Base-by-base conservation (phyloP, 2,888 invertebrate genomes). In the Thymelicus lineola region DNA sequence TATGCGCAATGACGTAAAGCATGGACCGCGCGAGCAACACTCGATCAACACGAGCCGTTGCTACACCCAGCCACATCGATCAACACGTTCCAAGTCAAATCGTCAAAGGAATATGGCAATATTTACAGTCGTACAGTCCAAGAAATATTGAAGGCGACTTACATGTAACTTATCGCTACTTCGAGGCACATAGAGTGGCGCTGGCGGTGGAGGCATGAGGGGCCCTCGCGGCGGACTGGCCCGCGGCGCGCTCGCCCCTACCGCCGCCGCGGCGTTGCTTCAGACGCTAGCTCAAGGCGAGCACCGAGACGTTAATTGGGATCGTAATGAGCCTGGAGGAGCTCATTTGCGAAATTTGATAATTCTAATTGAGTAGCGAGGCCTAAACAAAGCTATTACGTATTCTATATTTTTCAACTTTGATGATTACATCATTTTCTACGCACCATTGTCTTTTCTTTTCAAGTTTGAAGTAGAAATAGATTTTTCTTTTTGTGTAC, bases 201-300 rank as follows among this genome's bases (percentile, higher is more conserved):
- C 3, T 38, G 58, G 15, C 38, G 58, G 58, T 59, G 58, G 15
- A 35, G 58, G 48, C 66, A 58, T 38, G 59, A 28, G 50, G 59
- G 53, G 38, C 63, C 60, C n/a, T 58, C 57, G 57, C 48, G 38
- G 61, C 66, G 60, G 71, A 62, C 48, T 67, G 46, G 55, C 67
- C 45, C 35, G 48, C 53, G 28, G 36, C 67, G 61, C 15, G n/a
- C 55, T 48, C 66, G 46, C 62, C 63, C 61, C 66, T 46, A 45
- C 66, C 63, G 65, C 53, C 58, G 71, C 45, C 69, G 65, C 60
- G 72, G 59, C 60, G 72, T 71, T 75, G 67, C 71, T 42, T 68
- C 67, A 73, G 69, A 70, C 61, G 38, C 63, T 68, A 64, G 71
- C 72, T 72, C 74, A 72, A 72, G 64, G 72, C 66, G 53, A 70